These are phyloP conservation scores for Graphium colonna DNA, from an alignment of 2,888 invertebrate genomes.

Conservation along the genomic window DNA sequence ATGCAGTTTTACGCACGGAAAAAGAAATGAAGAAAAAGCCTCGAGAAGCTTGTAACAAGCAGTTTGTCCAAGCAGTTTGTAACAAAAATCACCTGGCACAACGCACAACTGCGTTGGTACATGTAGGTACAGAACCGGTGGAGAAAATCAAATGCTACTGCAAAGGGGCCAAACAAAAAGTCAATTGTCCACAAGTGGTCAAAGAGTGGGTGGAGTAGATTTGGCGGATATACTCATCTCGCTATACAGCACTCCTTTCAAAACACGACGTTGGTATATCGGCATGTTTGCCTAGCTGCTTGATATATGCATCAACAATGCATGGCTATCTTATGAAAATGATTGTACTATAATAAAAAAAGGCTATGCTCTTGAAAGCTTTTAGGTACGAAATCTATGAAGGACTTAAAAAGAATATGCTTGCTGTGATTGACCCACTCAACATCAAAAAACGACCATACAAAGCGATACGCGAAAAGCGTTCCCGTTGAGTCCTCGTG, in stretches of 20 bases:
- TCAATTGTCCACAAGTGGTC: slow-evolving; percentile 6
- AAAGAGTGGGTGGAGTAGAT: slow-evolving; percentile 18
- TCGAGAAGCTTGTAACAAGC: no score
- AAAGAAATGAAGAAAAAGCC: no score
- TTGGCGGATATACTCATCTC: slow-evolving; percentile 17
- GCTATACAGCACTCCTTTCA: slow-evolving; percentile 18
- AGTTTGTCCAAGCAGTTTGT: no score
- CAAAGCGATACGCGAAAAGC: slow-evolving; percentile 2
- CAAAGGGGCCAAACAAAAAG: neutral
- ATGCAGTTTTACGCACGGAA: no score
- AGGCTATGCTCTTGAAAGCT: slow-evolving; percentile 22
- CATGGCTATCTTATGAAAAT: slow-evolving; percentile 4
- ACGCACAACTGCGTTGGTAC: no score
- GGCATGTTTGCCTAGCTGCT: slow-evolving; percentile 19
- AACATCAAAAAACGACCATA: slow-evolving; percentile 21
- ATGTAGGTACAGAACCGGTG: no score
- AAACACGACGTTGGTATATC: slow-evolving; percentile 17
- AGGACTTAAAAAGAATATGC: slow-evolving; percentile 27
- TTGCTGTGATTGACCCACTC: slow-evolving; percentile 22
- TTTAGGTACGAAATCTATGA: slow-evolving; percentile 27
- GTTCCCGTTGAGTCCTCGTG: neutral
- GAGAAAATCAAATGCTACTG: no score
- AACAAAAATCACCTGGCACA: no score
- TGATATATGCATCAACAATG: slow-evolving; percentile 16
- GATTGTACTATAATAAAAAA: slow-evolving; percentile 20